Base-by-base conservation (phyloP, 2,113 vertebrate genomes). In the Clarias batrachus region DNA sequence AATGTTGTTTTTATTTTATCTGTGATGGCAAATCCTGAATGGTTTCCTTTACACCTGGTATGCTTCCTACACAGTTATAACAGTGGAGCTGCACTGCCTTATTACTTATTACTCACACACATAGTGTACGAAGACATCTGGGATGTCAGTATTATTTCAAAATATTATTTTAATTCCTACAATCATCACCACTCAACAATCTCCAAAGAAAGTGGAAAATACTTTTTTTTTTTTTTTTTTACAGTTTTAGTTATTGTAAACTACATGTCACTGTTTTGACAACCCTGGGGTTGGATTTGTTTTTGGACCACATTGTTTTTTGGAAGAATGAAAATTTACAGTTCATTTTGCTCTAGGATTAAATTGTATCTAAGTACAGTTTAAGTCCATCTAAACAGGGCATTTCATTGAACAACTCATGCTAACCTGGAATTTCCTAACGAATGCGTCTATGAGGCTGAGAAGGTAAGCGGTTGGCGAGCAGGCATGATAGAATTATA, bases 401-500 rank as follows among this genome's bases (percentile, higher is more conserved):
- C n/a, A 79, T 88, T 83, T 84, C 56, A 62, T 62, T 19, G 27
- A 41, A 48, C 17, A 30, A 63, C n/a, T 41, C n/a, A n/a, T 56
- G 41, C 30, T 66, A 12, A 65, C 63, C 66, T 82, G 63, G 8
- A 41, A 54, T 56, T 60, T 37, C 25, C 86, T 85, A 91, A 66
- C 8, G 89, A 85, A 56, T 92, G 2, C 88, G 93, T n/a, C 90
- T 90, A 37, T 87, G 92, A 62, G 87, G 92, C 27, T 91, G 90
- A 12, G 93, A 89, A 82, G 92, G 57, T 87, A 95, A 88, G 91
- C 91, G 93, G 85, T 94, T 95, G 54, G 97, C 96, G 81, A 97
- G 91, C 65, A 96, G 90, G 87, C 96, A 97, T 48, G 96, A 91
- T 85, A 96, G 90, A 63, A 94, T 91, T 0, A 97, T 96, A 65